phyloP scores from a whole-genome alignment of 2,888 invertebrate genomes.

The Hirtodrosophila confusa region DNA sequence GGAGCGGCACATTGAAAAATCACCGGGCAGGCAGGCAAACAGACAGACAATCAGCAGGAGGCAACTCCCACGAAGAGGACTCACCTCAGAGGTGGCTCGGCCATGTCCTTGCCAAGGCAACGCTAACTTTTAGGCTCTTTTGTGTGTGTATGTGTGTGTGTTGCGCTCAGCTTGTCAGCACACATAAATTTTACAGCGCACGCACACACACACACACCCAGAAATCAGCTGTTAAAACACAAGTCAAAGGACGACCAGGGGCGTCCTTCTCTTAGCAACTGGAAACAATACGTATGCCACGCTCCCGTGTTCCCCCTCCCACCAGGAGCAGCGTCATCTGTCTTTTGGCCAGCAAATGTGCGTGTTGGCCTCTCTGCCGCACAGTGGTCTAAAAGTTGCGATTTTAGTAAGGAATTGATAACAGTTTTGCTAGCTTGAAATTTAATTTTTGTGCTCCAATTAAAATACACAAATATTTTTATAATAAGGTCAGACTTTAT shows the following conservation, averaged over 20 bases:
- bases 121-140: constrained; percentile 10
- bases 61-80: constrained; percentile 1
- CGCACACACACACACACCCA: constrained; percentile 13
- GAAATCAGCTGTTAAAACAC: constrained; percentile 38
- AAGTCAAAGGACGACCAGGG: constrained; percentile 33
- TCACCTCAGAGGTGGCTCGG: constrained; percentile 12
- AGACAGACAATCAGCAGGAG: constrained; percentile 12
- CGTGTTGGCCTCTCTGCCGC: neutral
- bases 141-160: neutral
- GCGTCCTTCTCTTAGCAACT: constrained; percentile 24
- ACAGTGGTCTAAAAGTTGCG: constrained; percentile 24
- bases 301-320: constrained; percentile 1
- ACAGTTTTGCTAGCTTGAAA: too few relatives aligned
- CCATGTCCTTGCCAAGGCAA: constrained; percentile 7
- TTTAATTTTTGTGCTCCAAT: too few relatives aligned
- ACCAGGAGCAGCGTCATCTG: constrained; percentile 11
- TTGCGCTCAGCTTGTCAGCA: constrained; percentile 61
- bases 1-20: constrained; percentile 47
- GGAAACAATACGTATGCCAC: constrained; percentile 11
- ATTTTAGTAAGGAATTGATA: too few relatives aligned
- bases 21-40: constrained; percentile 12
- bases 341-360: constrained; percentile 27
- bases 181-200: constrained; percentile 51
- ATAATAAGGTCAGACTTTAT: too few relatives aligned
- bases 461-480: too few relatives aligned